These are phyloP conservation scores for Cataglyphis cursor DNA, from an alignment of 2,888 invertebrate genomes.

Conservation along the genomic window DNA sequence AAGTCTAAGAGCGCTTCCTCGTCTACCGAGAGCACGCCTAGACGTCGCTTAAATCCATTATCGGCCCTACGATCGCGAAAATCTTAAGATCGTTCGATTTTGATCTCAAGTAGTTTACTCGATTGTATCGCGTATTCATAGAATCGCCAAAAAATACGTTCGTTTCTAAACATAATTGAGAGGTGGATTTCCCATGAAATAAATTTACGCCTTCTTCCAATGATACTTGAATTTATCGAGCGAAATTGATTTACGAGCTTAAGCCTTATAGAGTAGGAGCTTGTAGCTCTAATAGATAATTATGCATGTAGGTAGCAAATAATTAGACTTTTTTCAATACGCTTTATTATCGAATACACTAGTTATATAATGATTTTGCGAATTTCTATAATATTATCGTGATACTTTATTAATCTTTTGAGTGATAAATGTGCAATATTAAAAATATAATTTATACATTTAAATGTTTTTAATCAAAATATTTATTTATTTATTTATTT, in stretches of 20 bases:
- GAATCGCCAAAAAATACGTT: slow-evolving; percentile 14
- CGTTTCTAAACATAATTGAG: slow-evolving; percentile 26
- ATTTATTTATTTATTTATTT: slow-evolving; percentile 1
- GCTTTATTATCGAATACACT: slow-evolving; percentile 22
- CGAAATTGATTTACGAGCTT: slow-evolving; percentile 33
- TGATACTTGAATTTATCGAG: neutral
- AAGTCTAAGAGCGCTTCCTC: slow-evolving; percentile 83
- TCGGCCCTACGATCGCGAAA: slow-evolving; percentile 84
- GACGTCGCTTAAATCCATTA: slow-evolving; percentile 83
- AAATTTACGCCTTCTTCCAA: slow-evolving; percentile 37
- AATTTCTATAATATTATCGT: slow-evolving; percentile 7
- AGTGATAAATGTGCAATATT: neutral
- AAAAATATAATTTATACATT: neutral
- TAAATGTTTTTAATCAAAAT: neutral
- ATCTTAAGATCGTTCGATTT: slow-evolving; percentile 75
- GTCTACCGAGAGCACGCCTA: slow-evolving; percentile 83
- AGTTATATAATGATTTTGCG: neutral
- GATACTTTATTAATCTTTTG: neutral
- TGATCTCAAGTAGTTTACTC: neutral
- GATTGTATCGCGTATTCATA: slow-evolving; percentile 9
- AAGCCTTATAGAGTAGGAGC: slow-evolving; percentile 41
- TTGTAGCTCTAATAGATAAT: slow-evolving; percentile 10
- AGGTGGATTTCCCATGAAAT: slow-evolving; percentile 9
- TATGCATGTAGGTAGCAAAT: slow-evolving; percentile 14
- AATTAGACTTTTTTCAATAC: slow-evolving; percentile 3